Evolutionary conservation across 2,888 invertebrate genomes (phyloP).

Genomic region (Folsomia manolachei): DNA sequence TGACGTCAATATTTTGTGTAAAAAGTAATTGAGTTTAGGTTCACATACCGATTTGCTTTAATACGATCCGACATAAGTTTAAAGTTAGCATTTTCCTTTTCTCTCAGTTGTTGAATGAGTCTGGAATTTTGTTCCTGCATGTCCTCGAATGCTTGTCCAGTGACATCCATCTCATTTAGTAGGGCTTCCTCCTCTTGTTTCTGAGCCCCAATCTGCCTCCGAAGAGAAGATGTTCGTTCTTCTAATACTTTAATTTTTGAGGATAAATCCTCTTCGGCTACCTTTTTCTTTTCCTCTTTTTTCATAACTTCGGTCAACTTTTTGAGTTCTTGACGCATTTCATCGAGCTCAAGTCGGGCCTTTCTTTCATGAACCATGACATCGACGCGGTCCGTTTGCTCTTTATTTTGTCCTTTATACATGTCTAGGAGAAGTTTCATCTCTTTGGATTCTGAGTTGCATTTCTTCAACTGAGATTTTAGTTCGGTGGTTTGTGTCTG

Average conservation of each 20-base stretch:
- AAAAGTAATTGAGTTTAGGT: constrained; percentile 68
- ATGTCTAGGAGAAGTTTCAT: constrained; percentile 89
- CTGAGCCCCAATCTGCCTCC: constrained; percentile 54
- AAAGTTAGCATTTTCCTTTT: constrained; percentile 97
- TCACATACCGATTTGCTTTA: constrained; percentile 74
- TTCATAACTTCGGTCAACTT: constrained; percentile 85
- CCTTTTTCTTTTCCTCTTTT: constrained; percentile 63
- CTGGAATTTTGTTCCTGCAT: constrained; percentile 98
- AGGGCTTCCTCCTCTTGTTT: constrained; percentile 89
- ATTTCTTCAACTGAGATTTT: constrained; percentile 83
- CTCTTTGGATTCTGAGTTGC: constrained; percentile 88
- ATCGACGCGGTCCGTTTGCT: constrained; percentile 92
- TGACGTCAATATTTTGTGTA: background rate
- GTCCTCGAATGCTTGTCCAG: constrained; percentile 97
- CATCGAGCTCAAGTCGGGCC: constrained; percentile 83
- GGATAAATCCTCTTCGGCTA: constrained; percentile 23
- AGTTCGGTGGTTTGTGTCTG: constrained; percentile 78
- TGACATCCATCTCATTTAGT: constrained; percentile 97
- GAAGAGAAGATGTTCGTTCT: constrained; percentile 50
- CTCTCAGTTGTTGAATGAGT: constrained; percentile 87
- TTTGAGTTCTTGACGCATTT: constrained; percentile 76
- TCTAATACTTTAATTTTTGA: constrained; percentile 38
- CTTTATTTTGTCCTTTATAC: constrained; percentile 95
- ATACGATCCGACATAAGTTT: constrained; percentile 97
- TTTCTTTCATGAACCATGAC: constrained; percentile 93